Conservation (phyloP, 2,888 invertebrate species). For the Entomobrya proxima region DNA sequence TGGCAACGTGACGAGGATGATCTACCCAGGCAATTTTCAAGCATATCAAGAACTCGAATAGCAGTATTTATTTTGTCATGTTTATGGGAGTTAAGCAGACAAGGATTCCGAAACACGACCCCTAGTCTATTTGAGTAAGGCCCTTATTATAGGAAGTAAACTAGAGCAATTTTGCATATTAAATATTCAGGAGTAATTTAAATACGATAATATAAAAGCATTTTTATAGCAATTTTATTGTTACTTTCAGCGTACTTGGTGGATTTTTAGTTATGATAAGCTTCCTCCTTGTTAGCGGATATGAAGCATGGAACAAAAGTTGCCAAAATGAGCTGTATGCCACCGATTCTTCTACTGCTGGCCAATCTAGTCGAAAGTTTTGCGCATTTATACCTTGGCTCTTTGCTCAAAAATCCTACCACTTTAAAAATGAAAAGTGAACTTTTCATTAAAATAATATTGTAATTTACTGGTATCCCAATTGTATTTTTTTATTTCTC, state of each 20-base stretch:
- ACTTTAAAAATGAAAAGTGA: constrained; percentile 16
- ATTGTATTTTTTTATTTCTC: background rate
- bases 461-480: background rate
- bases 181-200: no score
- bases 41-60: constrained; percentile 43
- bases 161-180: no score
- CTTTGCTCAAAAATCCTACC: constrained; percentile 30
- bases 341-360: background rate
- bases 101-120: constrained; percentile 45
- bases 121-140: constrained; percentile 56
- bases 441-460: background rate
- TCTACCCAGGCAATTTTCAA: constrained; percentile 6
- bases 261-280: constrained; percentile 49
- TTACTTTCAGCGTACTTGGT: constrained; percentile 51
- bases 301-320: constrained; percentile 47
- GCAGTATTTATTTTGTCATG: constrained; percentile 60
- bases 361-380: constrained; percentile 39
- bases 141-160: background rate
- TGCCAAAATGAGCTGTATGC: background rate
- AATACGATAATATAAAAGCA: background rate
- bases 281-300: constrained; percentile 55
- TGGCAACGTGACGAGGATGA: constrained; percentile 49
- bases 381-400: constrained; percentile 65
- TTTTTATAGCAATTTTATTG: background rate
- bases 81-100: constrained; percentile 57